phyloP scores from a whole-genome alignment of 2,113 vertebrate genomes.

The Podilymbus podiceps region DNA sequence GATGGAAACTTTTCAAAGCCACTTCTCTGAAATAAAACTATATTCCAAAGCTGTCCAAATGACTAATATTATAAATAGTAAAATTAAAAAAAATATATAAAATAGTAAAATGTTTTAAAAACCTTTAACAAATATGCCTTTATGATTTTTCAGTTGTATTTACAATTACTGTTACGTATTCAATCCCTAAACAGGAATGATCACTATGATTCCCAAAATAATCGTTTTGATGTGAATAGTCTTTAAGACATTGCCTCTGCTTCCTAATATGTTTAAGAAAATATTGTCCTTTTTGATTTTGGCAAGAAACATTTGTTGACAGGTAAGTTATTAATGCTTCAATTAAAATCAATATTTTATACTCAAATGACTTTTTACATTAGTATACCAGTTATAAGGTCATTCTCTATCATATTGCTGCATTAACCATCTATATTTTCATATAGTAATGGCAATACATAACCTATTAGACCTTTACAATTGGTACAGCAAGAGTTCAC shows the following conservation, averaged over 20 bases:
- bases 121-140: background rate
- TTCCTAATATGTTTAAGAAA: background rate
- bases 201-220: background rate
- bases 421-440: background rate
- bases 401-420: background rate
- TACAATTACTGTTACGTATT: background rate
- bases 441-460: background rate
- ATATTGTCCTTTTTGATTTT: background rate
- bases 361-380: background rate
- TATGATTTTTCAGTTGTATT: background rate
- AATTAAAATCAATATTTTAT: background rate
- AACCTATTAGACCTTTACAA: background rate
- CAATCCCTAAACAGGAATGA: background rate
- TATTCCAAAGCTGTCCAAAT: background rate
- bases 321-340: background rate
- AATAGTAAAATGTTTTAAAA: background rate
- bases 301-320: background rate
- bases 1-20: background rate
- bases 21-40: background rate
- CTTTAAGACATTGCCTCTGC: background rate
- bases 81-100: too few species aligned
- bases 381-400: background rate
- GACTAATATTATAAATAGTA: background rate
- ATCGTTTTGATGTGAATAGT: background rate
- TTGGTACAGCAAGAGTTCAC: background rate